Evolutionary conservation across 1,140 invertebrate genomes (phyloP).

Genomic region (Apolygus lucorum): DNA sequence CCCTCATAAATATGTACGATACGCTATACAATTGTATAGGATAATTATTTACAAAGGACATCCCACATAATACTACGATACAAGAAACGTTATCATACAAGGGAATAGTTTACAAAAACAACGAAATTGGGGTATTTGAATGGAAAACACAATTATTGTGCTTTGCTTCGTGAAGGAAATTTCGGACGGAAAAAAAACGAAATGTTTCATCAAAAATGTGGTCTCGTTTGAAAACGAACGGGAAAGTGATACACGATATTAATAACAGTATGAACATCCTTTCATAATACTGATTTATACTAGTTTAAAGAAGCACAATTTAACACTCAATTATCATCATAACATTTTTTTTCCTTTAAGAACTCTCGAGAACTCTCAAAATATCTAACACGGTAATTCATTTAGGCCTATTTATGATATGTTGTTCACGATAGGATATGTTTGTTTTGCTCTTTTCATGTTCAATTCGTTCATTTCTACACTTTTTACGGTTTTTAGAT

Average conservation of each 20-base stretch:
- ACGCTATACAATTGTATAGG: not conserved
- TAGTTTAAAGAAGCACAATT: not conserved
- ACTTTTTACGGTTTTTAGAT: no score
- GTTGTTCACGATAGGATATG: not conserved
- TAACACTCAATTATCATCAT: not conserved
- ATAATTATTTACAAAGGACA: no score
- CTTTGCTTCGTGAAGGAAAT: not conserved
- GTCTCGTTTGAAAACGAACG: not conserved
- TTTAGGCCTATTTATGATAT: slow-evolving; percentile 14
- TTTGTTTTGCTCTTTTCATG: not conserved
- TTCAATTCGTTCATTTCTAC: no score
- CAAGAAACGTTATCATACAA: no score
- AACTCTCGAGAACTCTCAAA: not conserved
- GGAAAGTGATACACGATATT: no score
- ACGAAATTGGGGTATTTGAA: no score
- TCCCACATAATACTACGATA: no score
- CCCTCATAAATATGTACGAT: not conserved
- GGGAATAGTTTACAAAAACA: not conserved
- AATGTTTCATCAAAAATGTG: not conserved
- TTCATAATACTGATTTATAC: slow-evolving; percentile 13
- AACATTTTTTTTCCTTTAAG: not conserved
- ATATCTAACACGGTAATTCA: not conserved
- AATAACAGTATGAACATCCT: not conserved
- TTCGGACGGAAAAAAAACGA: not conserved
- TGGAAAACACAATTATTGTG: no score